A percentile compares a stretch with the other conserved stretches of the same genome.
These are phyloP conservation scores for Trachurus trachurus DNA, from an alignment of 2,797 vertebrate species.

Conservation along the genomic window DNA sequence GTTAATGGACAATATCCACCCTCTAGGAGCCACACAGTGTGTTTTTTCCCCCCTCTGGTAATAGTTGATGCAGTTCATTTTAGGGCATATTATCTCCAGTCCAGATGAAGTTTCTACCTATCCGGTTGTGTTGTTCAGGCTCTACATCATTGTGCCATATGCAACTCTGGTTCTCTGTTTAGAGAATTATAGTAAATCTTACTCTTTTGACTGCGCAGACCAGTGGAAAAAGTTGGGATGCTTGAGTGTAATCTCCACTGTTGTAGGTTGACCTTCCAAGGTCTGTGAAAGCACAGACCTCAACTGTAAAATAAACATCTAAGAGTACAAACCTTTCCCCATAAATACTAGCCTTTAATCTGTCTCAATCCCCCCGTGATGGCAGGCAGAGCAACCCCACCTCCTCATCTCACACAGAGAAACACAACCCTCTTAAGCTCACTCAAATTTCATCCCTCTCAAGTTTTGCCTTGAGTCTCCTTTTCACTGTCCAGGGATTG, in stretches of 20 bases:
- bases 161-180: conserved; percentile 6
- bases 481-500: conserved; percentile 74
- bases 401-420: conserved; percentile 34
- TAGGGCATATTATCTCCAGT: conserved; percentile 11
- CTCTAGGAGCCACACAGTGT: background rate
- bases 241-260: conserved; percentile 8
- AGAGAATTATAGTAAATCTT: conserved; percentile 6
- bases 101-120: background rate
- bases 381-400: conserved; percentile 30
- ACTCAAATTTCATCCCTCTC: conserved; percentile 79
- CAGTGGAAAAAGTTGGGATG: conserved; percentile 25
- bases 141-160: conserved; percentile 22
- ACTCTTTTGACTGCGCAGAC: background rate
- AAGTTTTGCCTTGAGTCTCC: conserved; percentile 75
- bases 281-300: conserved; percentile 27
- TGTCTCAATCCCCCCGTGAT: conserved; percentile 37
- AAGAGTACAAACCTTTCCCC: conserved; percentile 42
- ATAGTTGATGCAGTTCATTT: conserved; percentile 31
- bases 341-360: conserved; percentile 72
- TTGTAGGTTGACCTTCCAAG: conserved; percentile 34
- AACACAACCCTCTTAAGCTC: conserved; percentile 72
- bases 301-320: conserved; percentile 69
- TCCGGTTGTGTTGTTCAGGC: background rate
- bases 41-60: conserved; percentile 7
- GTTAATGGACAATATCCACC: conserved; percentile 1